Conservation (phyloP, 2,113 vertebrate genomes). For the Apteryx mantelli region DNA sequence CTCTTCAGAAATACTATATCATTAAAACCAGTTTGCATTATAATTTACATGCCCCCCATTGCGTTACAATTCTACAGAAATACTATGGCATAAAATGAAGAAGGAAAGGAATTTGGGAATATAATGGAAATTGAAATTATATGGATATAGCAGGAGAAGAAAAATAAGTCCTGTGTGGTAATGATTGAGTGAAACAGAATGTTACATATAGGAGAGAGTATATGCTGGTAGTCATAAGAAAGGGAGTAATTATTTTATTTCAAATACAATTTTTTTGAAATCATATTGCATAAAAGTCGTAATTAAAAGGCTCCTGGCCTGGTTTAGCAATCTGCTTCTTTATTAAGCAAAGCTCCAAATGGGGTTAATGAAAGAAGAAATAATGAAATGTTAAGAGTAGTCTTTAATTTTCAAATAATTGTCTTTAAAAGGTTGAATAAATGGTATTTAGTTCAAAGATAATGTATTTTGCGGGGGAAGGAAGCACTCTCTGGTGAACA, state of each 20-base stretch:
- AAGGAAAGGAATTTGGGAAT: background rate
- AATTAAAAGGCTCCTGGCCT: background rate
- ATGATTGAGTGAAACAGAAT: background rate
- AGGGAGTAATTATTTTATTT: background rate
- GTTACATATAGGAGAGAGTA: background rate
- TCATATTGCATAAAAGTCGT: background rate
- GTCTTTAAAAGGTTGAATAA: no score
- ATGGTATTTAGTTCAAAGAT: background rate
- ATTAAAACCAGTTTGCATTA: background rate
- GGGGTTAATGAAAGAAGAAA: background rate
- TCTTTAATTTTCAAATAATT: background rate
- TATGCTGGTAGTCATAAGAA: background rate
- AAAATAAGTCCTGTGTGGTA: background rate
- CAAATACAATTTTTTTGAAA: background rate
- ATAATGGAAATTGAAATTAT: background rate
- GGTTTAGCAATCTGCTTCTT: background rate
- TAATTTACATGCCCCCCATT: background rate
- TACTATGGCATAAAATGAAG: background rate
- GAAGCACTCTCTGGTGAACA: background rate
- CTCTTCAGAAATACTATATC: constrained; percentile 13
- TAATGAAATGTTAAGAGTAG: no score
- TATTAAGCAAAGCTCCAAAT: background rate
- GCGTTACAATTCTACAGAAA: background rate
- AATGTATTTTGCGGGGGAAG: background rate
- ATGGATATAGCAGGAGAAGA: background rate